Base-by-base conservation (phyloP, 2,113 vertebrate species). In the Axis porcinus region DNA sequence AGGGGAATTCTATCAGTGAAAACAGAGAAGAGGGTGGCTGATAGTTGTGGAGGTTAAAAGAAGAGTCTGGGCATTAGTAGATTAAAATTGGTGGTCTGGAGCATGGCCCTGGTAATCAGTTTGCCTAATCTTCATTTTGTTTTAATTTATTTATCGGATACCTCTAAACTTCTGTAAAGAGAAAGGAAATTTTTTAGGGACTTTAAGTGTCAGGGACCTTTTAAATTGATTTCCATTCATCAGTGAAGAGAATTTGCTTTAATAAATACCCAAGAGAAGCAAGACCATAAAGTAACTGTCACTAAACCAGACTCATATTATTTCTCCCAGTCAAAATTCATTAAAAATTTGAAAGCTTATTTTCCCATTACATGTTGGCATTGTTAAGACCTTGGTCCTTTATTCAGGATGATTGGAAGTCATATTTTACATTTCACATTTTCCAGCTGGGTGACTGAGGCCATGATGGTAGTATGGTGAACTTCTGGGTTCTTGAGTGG, bases 211-310 rank as follows among this genome's bases (percentile, higher is more conserved):
- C 76, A 57, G 17, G 23, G 28, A 23, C 45, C n/a, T 89, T 82
- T 52, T 36, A 74, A 91, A 96, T 92, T 90, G 74, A 52, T 70
- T 95, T 95, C 27, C 54, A 67, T 57, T 19, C 17, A 88, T 95
- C 50, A 76, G 4, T 85, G n/a, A 62, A 85, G 28, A 58, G 17
- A 91, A 94, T 96, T 92, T 92, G 28, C 67, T 96, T 90, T 94
- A 90, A 94, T 79, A 96, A 86, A 58, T 94, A 94, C 57, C n/a
- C 43, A 92, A 95, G 58, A 94, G 70, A 76, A 27, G 52, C 6
- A 92, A 92, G 84, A 86, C 3, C 25, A 14, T 85, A 91, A 96
- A 94, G 25, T 86, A 92, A 33, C 33, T 95, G 36, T 95, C 52
- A 84, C n/a, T 90, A 94, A 95, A 90, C 70, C 13, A 36, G 7